Evolutionary conservation across 2,113 vertebrate genomes (phyloP), one percentile per base, ranked within the genome.

Genomic region (Agelaius phoeniceus): DNA sequence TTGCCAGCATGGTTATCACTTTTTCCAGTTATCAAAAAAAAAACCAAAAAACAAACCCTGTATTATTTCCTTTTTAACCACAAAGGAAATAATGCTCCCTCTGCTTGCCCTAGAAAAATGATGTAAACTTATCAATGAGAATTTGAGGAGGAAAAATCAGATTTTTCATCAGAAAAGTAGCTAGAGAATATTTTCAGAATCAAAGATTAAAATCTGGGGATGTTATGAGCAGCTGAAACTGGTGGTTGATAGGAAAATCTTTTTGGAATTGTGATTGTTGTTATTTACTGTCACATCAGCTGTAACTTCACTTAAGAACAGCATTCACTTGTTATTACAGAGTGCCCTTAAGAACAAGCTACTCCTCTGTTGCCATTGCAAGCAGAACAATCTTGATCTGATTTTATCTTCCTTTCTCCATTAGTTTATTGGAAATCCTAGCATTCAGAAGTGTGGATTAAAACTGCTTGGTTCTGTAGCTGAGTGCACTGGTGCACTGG

Each of bases 391-490:
- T 21, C 46, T 71, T 93, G n/a, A 84, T 72, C 24, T 91, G 44
- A 85, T 83, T 90, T 86, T 89, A 15, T 87, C 18, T 95, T 86
- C 23, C 6, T 96, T 89, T 77, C 65, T 78, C 75, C 49, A 65
- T 72, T 93, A 99, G 99, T 99, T 99, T 96, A 99, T 99, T 97
- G 98, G 98, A 91, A 98, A 98, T 95, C 95, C 98, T 61, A 93
- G 87, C 68, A 98, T 99, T 86, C 99, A 99, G 94, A 98, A 95
- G 75, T 98, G 97, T 96, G 99, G 99, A 18, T 86, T 99, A 28
- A 98, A 97, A 97, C 98, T 99, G 7, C 97, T 99, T 71, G 98
- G 97, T 24, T 97, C 98, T 27, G 87, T 99, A 92, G 97, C 97
- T 44, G 98, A 98, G 93, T 98, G 98, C 94, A 98, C 98, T 6